These are phyloP conservation scores for Micropoecilia bifurca DNA, from an alignment of 2,797 vertebrate genomes.

Conservation along the genomic window DNA sequence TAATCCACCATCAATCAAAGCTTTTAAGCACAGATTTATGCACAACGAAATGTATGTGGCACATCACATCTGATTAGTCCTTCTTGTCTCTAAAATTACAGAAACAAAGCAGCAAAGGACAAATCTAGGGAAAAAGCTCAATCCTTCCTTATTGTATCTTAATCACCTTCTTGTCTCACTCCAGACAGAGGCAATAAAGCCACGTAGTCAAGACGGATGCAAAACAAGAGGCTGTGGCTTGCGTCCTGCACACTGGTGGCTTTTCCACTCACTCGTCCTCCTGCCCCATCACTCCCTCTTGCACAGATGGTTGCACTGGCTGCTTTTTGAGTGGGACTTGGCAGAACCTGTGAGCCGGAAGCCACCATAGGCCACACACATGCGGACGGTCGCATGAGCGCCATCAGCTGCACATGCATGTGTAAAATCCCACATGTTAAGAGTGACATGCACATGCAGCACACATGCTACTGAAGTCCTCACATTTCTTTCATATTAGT, in stretches of 20 bases:
- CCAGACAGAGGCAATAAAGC: slow-evolving; percentile 38
- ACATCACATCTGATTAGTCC: slow-evolving; percentile 23
- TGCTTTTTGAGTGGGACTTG: slow-evolving; percentile 60
- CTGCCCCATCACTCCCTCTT: slow-evolving; percentile 31
- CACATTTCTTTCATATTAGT: slow-evolving; percentile 18
- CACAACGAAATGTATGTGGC: slow-evolving; percentile 12
- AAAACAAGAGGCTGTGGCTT: slow-evolving; percentile 12
- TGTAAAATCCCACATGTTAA: slow-evolving; percentile 24
- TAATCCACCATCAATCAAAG: background rate
- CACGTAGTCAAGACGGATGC: slow-evolving; percentile 23
- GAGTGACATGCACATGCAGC: slow-evolving; percentile 28
- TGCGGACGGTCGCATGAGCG: background rate
- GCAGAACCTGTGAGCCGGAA: slow-evolving; percentile 33
- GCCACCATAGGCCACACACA: slow-evolving; percentile 34
- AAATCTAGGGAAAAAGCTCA: slow-evolving; percentile 31
- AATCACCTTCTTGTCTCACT: slow-evolving; percentile 32
- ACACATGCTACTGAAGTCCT: slow-evolving; percentile 23
- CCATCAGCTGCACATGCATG: slow-evolving; percentile 7
- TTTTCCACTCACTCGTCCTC: slow-evolving; percentile 42
- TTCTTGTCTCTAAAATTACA: slow-evolving; percentile 45
- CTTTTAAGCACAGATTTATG: slow-evolving; percentile 7
- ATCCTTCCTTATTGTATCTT: slow-evolving; percentile 36
- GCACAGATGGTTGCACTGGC: slow-evolving; percentile 66
- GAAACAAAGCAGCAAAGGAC: slow-evolving; percentile 47
- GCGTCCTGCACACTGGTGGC: slow-evolving; percentile 28